Conservation (phyloP, 2,113 vertebrate genomes). For the Nasalis larvatus region DNA sequence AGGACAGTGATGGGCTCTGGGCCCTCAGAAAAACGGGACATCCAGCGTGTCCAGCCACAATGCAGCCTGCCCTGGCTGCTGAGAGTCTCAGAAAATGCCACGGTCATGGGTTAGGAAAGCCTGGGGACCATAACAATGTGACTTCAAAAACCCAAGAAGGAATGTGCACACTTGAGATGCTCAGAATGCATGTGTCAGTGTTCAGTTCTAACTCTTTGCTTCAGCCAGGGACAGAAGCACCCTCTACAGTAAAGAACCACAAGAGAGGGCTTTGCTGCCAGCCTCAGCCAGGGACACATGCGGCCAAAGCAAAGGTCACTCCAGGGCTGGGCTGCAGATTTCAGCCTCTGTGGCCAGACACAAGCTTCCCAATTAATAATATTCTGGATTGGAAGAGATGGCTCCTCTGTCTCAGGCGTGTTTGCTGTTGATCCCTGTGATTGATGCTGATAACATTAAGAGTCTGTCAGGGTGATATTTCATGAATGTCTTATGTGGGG, state of each 20-base stretch:
- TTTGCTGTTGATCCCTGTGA: constrained; percentile 43
- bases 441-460: constrained; percentile 54
- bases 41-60: not conserved
- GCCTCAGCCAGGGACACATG: not conserved
- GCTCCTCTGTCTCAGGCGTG: not conserved
- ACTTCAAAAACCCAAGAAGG: not conserved
- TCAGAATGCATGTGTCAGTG: not conserved
- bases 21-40: not conserved
- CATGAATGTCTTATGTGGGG: not conserved
- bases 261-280: accelerated
- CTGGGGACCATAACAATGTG: not conserved
- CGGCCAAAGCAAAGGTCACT: not conserved
- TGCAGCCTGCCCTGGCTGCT: not conserved
- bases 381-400: not conserved
- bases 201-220: not conserved
- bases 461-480: constrained; percentile 66
- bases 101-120: not conserved
- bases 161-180: not conserved
- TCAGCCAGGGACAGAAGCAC: not conserved
- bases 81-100: not conserved
- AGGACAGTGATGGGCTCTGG: not conserved
- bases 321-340: not conserved
- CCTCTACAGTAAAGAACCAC: not conserved
- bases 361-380: not conserved
- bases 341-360: not conserved